Evolutionary conservation across 1,140 invertebrate species (phyloP), one percentile per base, ranked within the genome.

Genomic region (Eurosta solidaginis): DNA sequence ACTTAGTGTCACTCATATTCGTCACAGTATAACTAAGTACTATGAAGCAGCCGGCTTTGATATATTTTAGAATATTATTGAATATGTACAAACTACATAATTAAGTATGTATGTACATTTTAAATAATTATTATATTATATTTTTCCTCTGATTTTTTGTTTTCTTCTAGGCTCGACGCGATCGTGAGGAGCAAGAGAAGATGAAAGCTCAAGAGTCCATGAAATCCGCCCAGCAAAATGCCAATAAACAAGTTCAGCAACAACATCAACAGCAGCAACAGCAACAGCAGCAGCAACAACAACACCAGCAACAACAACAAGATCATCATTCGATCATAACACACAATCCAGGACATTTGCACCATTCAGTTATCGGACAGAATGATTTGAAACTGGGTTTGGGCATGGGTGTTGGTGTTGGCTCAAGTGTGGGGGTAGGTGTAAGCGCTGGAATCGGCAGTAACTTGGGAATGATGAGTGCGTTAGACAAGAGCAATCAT

Each of bases 201-300:
- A 94, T 96, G 90, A 96, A 96, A 88, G 94, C 96, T 83, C 94
- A 96, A 88, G 94, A 96, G 87, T 93, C 94, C 79, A 93, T 94
- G 88, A 95, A 95, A 88, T 93, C 94, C 86, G 92, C 93, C 77
- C 93, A 94, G 87, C 90, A 94, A 87, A 92, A 92, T 82, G 89
- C 29, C 80, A 89, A 80, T 82, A 84, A 27, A 76, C 82, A 88
- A 85, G 82, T 89, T 87, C 88, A 88, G 84, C 81, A 84, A 82
- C 91, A 91, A 78, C 90, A 90, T 79, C 91, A 92, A 80, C 91
- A 92, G 81, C 91, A 90, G 77, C 90, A 90, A 50, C 86, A 90
- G 78, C 88, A 77, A 44, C 91, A 91, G 68, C 90, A 90, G 73
- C 91, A 92, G 81, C 91, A 92, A 82, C 90, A 88, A 78, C 89